These are phyloP conservation scores for Bolinopsis microptera DNA, from an alignment of 37 sponge, comb jelly and placozoan genomes.

Conservation along the genomic window DNA sequence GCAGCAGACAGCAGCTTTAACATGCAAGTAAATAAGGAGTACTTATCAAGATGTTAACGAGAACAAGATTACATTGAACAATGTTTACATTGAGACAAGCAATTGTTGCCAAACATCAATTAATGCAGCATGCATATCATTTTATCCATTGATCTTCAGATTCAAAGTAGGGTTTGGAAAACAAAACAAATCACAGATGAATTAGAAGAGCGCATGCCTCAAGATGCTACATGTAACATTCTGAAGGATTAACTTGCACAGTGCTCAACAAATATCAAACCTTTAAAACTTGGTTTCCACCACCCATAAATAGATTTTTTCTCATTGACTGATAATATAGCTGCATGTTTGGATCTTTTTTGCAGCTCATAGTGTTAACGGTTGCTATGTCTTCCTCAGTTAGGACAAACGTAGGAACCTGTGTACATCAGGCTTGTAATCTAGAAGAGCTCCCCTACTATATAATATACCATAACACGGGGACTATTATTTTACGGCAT, in stretches of 20 bases:
- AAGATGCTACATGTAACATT: slow-evolving; percentile 59
- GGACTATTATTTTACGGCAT: neutral
- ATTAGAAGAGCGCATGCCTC: neutral
- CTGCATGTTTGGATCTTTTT: slow-evolving; percentile 67
- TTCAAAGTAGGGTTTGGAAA: slow-evolving; percentile 8
- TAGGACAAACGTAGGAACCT: slow-evolving; percentile 64
- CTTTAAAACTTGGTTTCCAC: slow-evolving; percentile 53
- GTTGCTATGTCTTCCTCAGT: slow-evolving; percentile 65
- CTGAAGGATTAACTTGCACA: slow-evolving; percentile 36
- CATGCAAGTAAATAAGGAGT: slow-evolving; percentile 17
- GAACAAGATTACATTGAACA: slow-evolving; percentile 39
- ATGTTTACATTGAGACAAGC: slow-evolving; percentile 56
- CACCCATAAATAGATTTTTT: slow-evolving; percentile 64
- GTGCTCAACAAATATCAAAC: slow-evolving; percentile 15
- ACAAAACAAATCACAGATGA: slow-evolving; percentile 32
- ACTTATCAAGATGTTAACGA: neutral
- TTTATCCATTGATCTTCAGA: neutral
- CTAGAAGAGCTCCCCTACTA: neutral
- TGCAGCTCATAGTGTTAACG: slow-evolving; percentile 67
- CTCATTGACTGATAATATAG: slow-evolving; percentile 66
- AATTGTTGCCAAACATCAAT: slow-evolving; percentile 49
- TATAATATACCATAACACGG: neutral
- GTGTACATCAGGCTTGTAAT: neutral
- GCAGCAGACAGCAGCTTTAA: slow-evolving; percentile 62
- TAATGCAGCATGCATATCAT: slow-evolving; percentile 47